Base-by-base conservation (phyloP, 2,888 invertebrate species). In the Iphiclides podalirius region DNA sequence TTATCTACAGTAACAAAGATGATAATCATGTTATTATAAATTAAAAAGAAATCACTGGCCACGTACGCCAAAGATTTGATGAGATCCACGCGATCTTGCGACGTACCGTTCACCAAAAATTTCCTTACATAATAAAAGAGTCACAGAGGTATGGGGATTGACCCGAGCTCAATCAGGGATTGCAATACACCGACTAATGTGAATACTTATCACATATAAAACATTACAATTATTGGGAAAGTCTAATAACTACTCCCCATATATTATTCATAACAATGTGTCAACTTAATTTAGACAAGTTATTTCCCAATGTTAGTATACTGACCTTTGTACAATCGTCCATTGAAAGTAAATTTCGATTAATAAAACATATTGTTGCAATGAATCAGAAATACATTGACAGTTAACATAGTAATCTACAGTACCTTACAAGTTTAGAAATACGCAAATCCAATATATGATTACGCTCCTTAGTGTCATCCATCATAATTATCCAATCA, bases 181-280 rank as follows among this genome's bases (percentile, higher is more conserved):
- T 78, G 79, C 71, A 75, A 79, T 75, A 84, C 84, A 84, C 72
- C 79, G 77, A 84, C 77, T 79, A 75, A 71, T 70, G 75, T 79
- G 76, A 77, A 51, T 38, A 33, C 72, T 74, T 81, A 81, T 81
- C 75, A 83, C 84, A 84, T 77, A 74, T 80, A 78, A 72, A 77
- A 80, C 70, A 79, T 79, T 82, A 86, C 67, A 72, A 74, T 72
- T 83, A 82, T 73, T 64, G 70, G 72, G 75, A 78, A 79, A 75
- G 67, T 67, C 74, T 74, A 74, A 64, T 65, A 70, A 71, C 59
- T 64, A 64, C 75, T 72, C 76, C 79, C 55, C 76, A 73, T 73
- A 59, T 37, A 75, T 74, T 78, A 81, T 74, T 63, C 69, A 76
- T 80, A 81, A 84, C 78, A 83, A 80, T 75, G 75, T 63, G 65